Conservation (phyloP, 1,140 invertebrate genomes). For the Aphelinus certus region DNA sequence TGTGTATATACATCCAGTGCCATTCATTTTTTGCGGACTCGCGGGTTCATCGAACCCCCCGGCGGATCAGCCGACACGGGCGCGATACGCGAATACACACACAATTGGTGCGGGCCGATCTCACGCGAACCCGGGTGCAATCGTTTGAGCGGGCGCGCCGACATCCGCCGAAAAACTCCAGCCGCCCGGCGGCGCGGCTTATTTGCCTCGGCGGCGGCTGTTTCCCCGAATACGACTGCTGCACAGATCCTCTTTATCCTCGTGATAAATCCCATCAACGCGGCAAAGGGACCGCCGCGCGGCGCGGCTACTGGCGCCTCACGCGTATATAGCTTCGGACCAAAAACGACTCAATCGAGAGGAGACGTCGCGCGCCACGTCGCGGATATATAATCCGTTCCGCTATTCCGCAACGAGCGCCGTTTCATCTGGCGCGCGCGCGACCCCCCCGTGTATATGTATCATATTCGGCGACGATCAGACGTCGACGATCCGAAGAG, state of each 20-base stretch:
- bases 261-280: background rate
- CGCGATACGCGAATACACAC: too few relatives aligned
- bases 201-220: background rate
- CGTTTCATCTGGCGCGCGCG: too few relatives aligned
- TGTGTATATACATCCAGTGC: background rate
- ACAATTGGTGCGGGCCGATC: background rate
- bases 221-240: background rate
- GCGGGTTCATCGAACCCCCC: constrained; percentile 11
- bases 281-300: background rate
- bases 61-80: too few relatives aligned
- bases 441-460: too few relatives aligned
- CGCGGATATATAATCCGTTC: too few relatives aligned
- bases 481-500: too few relatives aligned
- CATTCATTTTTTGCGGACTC: background rate
- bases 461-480: too few relatives aligned
- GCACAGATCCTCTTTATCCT: background rate
- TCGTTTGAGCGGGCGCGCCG: constrained; percentile 1
- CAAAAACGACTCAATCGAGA: too few relatives aligned
- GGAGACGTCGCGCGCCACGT: too few relatives aligned
- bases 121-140: background rate
- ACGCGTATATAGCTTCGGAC: too few relatives aligned
- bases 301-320: background rate
- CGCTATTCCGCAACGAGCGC: too few relatives aligned
- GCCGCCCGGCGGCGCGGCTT: too few relatives aligned
- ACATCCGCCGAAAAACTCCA: background rate